Conservation (phyloP, 2,113 vertebrate species). For the Cervus canadensis region DNA sequence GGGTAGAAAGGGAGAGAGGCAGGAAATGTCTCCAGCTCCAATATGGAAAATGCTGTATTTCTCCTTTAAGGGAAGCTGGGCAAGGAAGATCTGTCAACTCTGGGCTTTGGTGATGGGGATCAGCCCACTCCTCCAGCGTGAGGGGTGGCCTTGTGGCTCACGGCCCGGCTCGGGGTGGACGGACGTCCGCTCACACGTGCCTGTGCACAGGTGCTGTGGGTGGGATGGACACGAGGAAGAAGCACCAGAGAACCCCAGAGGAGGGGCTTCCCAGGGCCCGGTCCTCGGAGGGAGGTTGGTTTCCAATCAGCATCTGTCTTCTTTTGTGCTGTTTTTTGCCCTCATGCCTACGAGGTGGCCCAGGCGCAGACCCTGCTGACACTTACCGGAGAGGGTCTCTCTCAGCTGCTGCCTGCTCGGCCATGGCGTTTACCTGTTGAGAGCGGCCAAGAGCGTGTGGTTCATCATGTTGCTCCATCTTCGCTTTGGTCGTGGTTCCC, state of each 20-base stretch:
- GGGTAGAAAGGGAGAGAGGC: slow-evolving; percentile 9
- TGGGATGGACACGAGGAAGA: neutral
- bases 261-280: neutral
- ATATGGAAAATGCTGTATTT: slow-evolving; percentile 70
- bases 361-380: neutral
- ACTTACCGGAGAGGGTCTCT: rapidly evolving
- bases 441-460: rapidly evolving
- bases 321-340: neutral
- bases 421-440: rapidly evolving
- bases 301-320: too few relatives aligned
- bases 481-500: neutral
- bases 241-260: neutral
- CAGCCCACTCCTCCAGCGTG: slow-evolving; percentile 71
- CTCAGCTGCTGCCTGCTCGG: rapidly evolving
- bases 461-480: rapidly evolving
- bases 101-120: slow-evolving; percentile 72
- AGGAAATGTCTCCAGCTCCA: slow-evolving; percentile 62
- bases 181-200: neutral
- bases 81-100: slow-evolving; percentile 67
- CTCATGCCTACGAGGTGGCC: neutral
- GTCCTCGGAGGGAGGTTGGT: neutral
- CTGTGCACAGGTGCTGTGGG: too few relatives aligned
- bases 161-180: neutral
- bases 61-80: slow-evolving; percentile 76
- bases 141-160: slow-evolving; percentile 73